These are phyloP conservation scores for Sanderia malayensis DNA, from an alignment of 30 jellyfish, hydroid and myxozoan species.

Conservation along the genomic window DNA sequence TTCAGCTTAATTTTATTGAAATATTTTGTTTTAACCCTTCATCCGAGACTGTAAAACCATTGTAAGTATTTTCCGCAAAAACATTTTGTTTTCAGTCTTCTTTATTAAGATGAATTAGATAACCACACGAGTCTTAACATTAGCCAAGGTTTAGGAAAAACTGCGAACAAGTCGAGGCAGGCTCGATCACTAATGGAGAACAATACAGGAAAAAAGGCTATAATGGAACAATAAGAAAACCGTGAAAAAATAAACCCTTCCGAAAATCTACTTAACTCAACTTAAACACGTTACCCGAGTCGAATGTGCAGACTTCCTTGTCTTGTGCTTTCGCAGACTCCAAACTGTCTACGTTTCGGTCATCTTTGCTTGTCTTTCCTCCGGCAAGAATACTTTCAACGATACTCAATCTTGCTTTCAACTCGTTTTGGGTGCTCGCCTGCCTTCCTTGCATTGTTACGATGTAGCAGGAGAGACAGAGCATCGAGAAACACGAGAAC, in stretches of 20 bases:
- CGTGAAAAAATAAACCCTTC: not conserved
- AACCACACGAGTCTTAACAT: not conserved
- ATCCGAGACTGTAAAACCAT: not conserved
- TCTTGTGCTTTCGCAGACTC: not conserved
- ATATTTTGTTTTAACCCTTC: not conserved
- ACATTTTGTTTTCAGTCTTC: not conserved
- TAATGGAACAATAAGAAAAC: not conserved
- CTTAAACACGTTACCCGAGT: slow-evolving; percentile 2
- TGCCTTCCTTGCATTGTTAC: not conserved
- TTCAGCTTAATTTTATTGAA: not conserved
- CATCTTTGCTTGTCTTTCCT: not conserved
- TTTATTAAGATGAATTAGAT: not conserved
- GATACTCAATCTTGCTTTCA: not conserved
- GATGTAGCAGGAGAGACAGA: slow-evolving; percentile 3
- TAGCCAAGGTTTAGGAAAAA: not conserved
- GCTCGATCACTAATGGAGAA: not conserved
- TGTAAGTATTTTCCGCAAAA: slow-evolving; percentile 1
- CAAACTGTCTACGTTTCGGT: not conserved
- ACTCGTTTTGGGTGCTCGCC: not conserved
- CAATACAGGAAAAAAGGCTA: not conserved
- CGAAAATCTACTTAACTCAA: not conserved
- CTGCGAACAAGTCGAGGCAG: slow-evolving; percentile 2
- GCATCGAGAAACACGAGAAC: slow-evolving; percentile 3
- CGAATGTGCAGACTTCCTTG: not conserved
- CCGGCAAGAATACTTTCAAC: not conserved